phyloP scores from a whole-genome alignment of 2,888 invertebrate species.

The Tipula helvola region DNA sequence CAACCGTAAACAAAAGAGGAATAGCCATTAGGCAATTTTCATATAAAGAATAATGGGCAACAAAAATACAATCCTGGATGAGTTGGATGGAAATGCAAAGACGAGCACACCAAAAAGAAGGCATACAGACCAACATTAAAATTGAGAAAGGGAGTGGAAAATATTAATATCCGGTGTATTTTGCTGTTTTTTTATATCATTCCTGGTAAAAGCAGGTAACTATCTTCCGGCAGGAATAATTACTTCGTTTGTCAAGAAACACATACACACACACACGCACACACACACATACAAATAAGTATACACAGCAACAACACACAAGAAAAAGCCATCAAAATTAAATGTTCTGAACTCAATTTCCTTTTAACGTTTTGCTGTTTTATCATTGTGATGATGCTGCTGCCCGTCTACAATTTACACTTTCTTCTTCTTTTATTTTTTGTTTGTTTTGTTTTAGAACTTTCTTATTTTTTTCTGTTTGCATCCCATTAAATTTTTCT shows the following conservation, averaged over 20 bases:
- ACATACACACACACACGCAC: background rate
- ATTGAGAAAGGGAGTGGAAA: background rate
- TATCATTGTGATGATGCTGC: background rate
- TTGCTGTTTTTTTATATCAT: background rate
- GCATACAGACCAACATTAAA: background rate
- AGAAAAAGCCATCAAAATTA: background rate
- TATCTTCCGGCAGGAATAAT: constrained; percentile 8
- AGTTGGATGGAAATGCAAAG: background rate
- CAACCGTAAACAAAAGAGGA: background rate
- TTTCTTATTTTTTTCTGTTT: background rate
- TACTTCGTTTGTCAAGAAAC: background rate
- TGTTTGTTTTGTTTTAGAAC: background rate
- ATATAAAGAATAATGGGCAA: background rate
- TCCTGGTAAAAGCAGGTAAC: background rate
- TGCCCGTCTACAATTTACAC: background rate
- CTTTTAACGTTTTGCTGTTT: background rate
- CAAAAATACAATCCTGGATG: background rate
- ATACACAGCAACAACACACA: background rate
- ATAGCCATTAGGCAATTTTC: background rate
- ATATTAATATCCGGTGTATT: background rate
- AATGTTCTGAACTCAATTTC: constrained; percentile 7
- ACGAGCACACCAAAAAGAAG: background rate
- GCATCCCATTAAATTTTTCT: background rate
- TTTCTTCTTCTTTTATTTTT: background rate
- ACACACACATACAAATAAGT: background rate